Conservation (phyloP, 2,113 vertebrate genomes). For the Galbula dea region DNA sequence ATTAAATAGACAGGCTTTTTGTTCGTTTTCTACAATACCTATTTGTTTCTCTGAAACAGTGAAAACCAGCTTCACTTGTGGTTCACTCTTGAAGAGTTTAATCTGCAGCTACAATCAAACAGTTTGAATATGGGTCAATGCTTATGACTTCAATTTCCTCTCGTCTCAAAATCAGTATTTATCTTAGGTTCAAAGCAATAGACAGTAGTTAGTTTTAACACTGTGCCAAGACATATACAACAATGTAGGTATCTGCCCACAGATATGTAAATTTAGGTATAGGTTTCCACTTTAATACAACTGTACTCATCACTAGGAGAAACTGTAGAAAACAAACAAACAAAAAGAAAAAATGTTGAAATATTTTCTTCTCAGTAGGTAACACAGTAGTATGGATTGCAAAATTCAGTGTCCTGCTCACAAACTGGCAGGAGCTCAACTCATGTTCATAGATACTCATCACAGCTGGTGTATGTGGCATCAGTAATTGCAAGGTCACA, state of each 20-base stretch:
- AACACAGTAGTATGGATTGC: background rate
- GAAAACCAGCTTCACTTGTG: background rate
- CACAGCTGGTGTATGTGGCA: background rate
- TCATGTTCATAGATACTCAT: background rate
- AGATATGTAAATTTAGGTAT: background rate
- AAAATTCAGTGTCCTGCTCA: background rate
- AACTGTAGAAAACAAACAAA: background rate
- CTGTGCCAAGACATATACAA: background rate
- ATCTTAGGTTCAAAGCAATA: background rate
- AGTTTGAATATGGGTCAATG: background rate
- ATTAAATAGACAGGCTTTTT: background rate
- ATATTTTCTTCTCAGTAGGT: background rate
- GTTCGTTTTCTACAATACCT: background rate
- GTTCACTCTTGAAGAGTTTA: background rate
- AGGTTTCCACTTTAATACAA: background rate
- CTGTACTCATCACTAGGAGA: background rate
- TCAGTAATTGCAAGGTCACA: slow-evolving; percentile 18
- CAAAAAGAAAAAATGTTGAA: background rate
- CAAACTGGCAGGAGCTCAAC: background rate
- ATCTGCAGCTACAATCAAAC: background rate
- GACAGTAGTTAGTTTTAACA: background rate
- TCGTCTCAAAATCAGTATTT: background rate
- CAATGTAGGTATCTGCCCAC: background rate
- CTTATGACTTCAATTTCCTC: background rate
- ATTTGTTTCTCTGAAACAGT: background rate